phyloP scores from a whole-genome alignment of 1,140 invertebrate genomes.

The Macrotrachela quadricornifera region DNA sequence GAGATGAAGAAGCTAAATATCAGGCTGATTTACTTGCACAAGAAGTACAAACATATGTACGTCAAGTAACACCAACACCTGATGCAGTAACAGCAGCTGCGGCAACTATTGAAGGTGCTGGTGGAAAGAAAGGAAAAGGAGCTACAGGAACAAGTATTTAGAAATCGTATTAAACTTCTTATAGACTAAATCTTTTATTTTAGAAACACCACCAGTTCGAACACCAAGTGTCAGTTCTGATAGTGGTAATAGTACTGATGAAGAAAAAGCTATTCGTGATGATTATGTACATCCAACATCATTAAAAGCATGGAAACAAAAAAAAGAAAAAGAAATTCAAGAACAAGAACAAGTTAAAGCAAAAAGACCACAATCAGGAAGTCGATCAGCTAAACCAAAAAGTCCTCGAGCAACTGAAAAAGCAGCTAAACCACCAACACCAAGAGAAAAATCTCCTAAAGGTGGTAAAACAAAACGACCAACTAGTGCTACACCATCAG shows the following conservation, averaged over 20 bases:
- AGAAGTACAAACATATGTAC: conserved; percentile 17
- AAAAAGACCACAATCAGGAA: conserved; percentile 18
- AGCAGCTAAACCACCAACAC: background rate
- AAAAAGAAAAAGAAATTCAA: conserved; percentile 17
- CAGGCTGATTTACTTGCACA: conserved; percentile 17
- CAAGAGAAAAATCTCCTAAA: background rate
- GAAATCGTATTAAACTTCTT: background rate
- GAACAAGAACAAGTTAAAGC: conserved; percentile 19
- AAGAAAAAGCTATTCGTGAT: conserved; percentile 12
- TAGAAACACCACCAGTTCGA: background rate
- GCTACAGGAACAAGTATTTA: conserved; percentile 11
- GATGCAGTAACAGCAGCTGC: background rate
- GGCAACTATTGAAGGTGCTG: conserved; percentile 4
- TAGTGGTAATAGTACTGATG: background rate
- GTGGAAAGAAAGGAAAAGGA: conserved; percentile 7
- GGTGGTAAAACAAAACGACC: background rate
- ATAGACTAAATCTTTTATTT: background rate
- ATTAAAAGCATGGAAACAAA: conserved; percentile 24
- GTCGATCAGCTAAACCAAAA: conserved; percentile 12
- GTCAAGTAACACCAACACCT: conserved; percentile 12
- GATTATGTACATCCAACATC: conserved; percentile 20
- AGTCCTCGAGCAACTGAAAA: background rate
- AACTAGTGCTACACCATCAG: background rate
- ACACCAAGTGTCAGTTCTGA: background rate
- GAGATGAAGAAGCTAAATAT: conserved; percentile 26